These are phyloP conservation scores for Elephas maximus DNA, from an alignment of 2,113 vertebrate genomes.

Conservation along the genomic window DNA sequence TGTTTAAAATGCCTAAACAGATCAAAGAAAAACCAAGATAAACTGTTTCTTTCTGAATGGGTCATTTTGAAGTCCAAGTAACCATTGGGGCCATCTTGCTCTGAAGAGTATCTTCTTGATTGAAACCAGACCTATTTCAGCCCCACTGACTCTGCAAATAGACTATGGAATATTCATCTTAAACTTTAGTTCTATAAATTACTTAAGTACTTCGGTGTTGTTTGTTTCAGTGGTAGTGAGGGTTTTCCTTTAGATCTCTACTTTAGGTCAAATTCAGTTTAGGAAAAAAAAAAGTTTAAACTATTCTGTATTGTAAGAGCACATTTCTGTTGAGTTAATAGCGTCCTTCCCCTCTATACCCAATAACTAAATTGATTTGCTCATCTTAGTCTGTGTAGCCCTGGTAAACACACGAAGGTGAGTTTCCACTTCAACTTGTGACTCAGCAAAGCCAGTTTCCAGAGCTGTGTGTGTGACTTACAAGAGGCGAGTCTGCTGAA, in stretches of 20 bases:
- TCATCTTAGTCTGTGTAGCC: slow-evolving; percentile 24
- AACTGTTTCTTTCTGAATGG: slow-evolving; percentile 40
- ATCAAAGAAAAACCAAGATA: slow-evolving; percentile 45
- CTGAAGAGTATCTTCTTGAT: background rate
- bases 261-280: slow-evolving; percentile 63
- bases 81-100: background rate
- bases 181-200: slow-evolving; percentile 78
- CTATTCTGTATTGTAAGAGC: slow-evolving; percentile 41
- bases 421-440: background rate
- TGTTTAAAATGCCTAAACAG: slow-evolving; percentile 69
- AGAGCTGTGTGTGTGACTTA: background rate
- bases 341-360: background rate
- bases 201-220: slow-evolving; percentile 54
- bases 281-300: slow-evolving; percentile 26
- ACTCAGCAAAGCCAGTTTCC: background rate
- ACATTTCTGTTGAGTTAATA: slow-evolving; percentile 48
- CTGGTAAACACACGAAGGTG: background rate
- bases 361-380: background rate
- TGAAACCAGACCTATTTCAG: slow-evolving; percentile 55
- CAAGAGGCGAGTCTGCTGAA: slow-evolving; percentile 8
- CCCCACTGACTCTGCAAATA: slow-evolving; percentile 54
- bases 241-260: slow-evolving; percentile 57
- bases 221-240: slow-evolving; percentile 78
- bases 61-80: slow-evolving; percentile 63
- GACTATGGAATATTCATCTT: background rate